Evolutionary conservation across 2,888 invertebrate species (phyloP).

Genomic region (Drosophila ezoana): DNA sequence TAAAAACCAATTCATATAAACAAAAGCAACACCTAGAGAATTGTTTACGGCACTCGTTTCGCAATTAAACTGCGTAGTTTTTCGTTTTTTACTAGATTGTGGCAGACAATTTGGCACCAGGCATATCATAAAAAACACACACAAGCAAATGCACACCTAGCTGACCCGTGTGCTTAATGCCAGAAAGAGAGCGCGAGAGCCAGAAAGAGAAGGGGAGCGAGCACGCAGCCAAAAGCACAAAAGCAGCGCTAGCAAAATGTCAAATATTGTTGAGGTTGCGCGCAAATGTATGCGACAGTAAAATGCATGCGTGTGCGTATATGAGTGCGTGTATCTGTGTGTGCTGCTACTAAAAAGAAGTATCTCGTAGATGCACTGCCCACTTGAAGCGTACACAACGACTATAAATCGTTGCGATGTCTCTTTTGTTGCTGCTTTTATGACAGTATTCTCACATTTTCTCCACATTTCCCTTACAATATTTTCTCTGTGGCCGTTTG

Average conservation of each 20-base stretch:
- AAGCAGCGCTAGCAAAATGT: slow-evolving; percentile 56
- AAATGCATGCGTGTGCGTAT: slow-evolving; percentile 21
- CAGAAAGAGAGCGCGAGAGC: background rate
- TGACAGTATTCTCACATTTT: slow-evolving; percentile 14
- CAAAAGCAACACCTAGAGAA: slow-evolving; percentile 2
- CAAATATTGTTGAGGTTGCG: slow-evolving; percentile 44
- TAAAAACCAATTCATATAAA: slow-evolving; percentile 1
- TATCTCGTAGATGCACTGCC: slow-evolving; percentile 39
- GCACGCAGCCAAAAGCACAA: slow-evolving; percentile 12
- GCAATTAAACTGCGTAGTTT: slow-evolving; percentile 58
- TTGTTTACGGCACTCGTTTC: slow-evolving; percentile 17
- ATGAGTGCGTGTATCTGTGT: slow-evolving; percentile 2
- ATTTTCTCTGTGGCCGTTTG: slow-evolving; percentile 20
- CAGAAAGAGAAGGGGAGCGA: background rate
- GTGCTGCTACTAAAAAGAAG: slow-evolving; percentile 12
- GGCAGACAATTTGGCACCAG: slow-evolving; percentile 73
- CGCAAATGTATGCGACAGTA: slow-evolving; percentile 49
- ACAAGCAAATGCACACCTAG: slow-evolving; percentile 26
- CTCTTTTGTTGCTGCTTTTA: slow-evolving; percentile 28
- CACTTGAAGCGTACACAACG: slow-evolving; percentile 7
- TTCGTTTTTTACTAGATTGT: slow-evolving; percentile 40
- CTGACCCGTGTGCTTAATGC: slow-evolving; percentile 33
- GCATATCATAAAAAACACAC: slow-evolving; percentile 27
- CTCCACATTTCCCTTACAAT: slow-evolving; percentile 9
- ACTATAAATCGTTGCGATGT: slow-evolving; percentile 26